Conservation (phyloP, 2,797 vertebrate genomes). For the Acanthopagrus latus region DNA sequence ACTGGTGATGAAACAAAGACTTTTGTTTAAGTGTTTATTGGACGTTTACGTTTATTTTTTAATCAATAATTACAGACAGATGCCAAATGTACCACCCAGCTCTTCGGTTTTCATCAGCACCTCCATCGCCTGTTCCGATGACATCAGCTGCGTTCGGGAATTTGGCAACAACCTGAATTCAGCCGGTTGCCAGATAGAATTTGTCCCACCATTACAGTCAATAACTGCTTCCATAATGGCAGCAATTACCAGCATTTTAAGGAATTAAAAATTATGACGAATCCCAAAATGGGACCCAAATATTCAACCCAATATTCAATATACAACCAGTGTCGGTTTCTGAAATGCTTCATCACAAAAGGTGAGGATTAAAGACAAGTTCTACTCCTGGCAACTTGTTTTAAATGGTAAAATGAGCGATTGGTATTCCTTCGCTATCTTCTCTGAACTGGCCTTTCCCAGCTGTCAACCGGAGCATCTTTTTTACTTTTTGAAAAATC, state of each 20-base stretch:
- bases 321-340: neutral
- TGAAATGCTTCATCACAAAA: neutral
- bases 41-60: neutral
- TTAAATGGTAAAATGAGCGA: conserved; percentile 3
- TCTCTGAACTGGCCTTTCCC: neutral
- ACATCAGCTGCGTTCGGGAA: neutral
- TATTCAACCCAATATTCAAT: neutral
- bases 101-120: neutral
- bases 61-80: neutral
- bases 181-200: neutral
- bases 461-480: neutral
- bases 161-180: neutral
- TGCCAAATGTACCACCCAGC: neutral
- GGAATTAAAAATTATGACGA: neutral
- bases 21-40: neutral
- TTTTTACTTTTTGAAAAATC: neutral
- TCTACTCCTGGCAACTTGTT: neutral
- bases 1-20: neutral
- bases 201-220: neutral
- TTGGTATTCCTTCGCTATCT: neutral
- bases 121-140: neutral
- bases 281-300: neutral
- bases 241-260: neutral
- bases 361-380: neutral
- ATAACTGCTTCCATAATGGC: neutral